phyloP scores from a whole-genome alignment of 2,888 invertebrate genomes.

The Acleris emargana region DNA sequence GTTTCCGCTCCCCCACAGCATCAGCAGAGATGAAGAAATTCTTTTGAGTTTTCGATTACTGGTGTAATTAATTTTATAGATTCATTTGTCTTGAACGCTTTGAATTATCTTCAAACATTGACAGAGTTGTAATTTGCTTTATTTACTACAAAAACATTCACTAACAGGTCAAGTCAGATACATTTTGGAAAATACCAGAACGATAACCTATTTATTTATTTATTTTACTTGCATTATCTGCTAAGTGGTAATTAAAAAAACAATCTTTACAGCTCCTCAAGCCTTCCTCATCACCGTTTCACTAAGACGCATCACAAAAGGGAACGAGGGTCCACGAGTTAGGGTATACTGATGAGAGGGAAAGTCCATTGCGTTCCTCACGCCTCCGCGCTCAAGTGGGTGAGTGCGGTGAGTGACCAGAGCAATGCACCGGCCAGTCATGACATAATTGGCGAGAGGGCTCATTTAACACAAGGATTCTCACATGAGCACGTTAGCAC shows the following conservation, averaged over 20 bases:
- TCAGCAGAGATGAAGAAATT: slow-evolving; percentile 81
- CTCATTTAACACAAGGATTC: slow-evolving; percentile 72
- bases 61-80: slow-evolving; percentile 84
- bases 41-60: slow-evolving; percentile 84
- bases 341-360: slow-evolving; percentile 78
- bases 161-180: too few species aligned
- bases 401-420: slow-evolving; percentile 77
- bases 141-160: background rate
- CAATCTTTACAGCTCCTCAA: too few species aligned
- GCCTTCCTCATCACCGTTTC: slow-evolving; percentile 28
- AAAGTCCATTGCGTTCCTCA: slow-evolving; percentile 78
- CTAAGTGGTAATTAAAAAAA: too few species aligned
- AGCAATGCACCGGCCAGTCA: slow-evolving; percentile 78
- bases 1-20: slow-evolving; percentile 78
- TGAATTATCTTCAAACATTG: slow-evolving; percentile 57
- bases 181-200: too few species aligned
- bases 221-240: too few species aligned
- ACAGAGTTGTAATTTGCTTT: background rate
- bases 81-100: slow-evolving; percentile 79
- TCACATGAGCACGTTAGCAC: slow-evolving; percentile 61
- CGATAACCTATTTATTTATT: too few species aligned
- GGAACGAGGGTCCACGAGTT: slow-evolving; percentile 60
- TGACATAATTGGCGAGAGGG: slow-evolving; percentile 77
- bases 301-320: slow-evolving; percentile 40
- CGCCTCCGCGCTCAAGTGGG: slow-evolving; percentile 78